These are phyloP conservation scores for Okamejei kenojei DNA, from an alignment of 2,797 vertebrate species.

Conservation along the genomic window DNA sequence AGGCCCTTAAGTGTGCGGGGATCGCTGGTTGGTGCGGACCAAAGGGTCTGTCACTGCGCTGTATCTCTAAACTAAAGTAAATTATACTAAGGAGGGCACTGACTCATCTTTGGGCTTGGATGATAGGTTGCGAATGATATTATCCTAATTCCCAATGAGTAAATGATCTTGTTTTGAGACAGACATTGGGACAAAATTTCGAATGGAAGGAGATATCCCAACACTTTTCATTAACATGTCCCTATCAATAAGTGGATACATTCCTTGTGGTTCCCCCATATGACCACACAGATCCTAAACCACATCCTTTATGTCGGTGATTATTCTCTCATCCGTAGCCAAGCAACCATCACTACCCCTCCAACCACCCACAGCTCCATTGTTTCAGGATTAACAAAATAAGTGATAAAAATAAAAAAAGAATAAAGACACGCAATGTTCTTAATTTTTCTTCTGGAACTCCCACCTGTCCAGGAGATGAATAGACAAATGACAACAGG, in stretches of 20 bases:
- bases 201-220: background rate
- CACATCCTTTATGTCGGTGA: no score
- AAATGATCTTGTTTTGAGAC: background rate
- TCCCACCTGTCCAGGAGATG: background rate
- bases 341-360: background rate
- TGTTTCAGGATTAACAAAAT: background rate
- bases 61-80: no score
- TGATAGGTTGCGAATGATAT: background rate
- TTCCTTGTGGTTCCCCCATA: background rate
- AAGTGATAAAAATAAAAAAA: background rate
- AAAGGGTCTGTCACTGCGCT: no score
- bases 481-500: no score
- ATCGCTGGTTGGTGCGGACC: no score
- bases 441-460: background rate
- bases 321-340: no score
- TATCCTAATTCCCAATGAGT: background rate
- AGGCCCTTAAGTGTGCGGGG: no score
- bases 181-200: background rate
- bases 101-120: background rate
- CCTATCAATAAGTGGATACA: background rate
- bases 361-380: background rate
- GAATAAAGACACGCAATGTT: background rate
- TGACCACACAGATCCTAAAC: background rate
- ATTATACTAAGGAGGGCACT: no score
- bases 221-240: background rate